A percentile compares a stretch with the other conserved stretches of the same genome.
Evolutionary conservation across 2,888 invertebrate genomes (phyloP).

Genomic region (Meiosimyza platycephala): DNA sequence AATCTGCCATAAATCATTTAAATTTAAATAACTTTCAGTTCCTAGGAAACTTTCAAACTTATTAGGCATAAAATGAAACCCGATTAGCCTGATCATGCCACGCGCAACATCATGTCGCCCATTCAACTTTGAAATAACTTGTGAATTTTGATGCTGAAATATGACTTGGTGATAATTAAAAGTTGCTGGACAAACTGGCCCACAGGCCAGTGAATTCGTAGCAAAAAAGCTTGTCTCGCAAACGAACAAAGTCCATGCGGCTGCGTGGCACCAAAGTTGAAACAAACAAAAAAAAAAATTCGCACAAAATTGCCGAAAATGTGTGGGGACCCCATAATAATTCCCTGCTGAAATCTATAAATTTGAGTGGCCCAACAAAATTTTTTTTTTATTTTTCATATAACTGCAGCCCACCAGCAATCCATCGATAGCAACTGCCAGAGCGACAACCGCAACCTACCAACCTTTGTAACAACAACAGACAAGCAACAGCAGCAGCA

Average conservation of each 20-base stretch:
- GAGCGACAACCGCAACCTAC: neutral
- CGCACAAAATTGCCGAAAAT: neutral
- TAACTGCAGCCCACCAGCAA: constrained; percentile 11
- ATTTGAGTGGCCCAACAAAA: neutral
- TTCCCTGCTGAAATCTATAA: constrained; percentile 28
- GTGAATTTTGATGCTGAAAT: constrained; percentile 31
- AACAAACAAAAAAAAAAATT: neutral
- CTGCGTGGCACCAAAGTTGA: constrained; percentile 3
- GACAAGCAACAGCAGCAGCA: neutral
- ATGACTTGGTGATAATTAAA: constrained; percentile 28
- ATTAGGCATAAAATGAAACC: too few relatives aligned
- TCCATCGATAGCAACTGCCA: neutral
- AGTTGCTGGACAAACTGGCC: constrained; percentile 14
- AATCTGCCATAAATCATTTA: too few relatives aligned
- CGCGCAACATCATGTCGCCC: constrained; percentile 5
- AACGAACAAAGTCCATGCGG: constrained; percentile 13
- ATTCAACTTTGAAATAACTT: constrained; percentile 6
- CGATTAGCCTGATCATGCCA: neutral
- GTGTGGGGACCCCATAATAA: neutral
- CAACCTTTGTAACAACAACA: neutral
- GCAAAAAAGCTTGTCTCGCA: neutral
- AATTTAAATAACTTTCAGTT: too few relatives aligned
- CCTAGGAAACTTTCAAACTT: too few relatives aligned
- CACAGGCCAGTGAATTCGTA: neutral
- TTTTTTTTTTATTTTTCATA: too few relatives aligned